phyloP scores from a whole-genome alignment of 1,140 invertebrate genomes.

The Drosophila lini region DNA sequence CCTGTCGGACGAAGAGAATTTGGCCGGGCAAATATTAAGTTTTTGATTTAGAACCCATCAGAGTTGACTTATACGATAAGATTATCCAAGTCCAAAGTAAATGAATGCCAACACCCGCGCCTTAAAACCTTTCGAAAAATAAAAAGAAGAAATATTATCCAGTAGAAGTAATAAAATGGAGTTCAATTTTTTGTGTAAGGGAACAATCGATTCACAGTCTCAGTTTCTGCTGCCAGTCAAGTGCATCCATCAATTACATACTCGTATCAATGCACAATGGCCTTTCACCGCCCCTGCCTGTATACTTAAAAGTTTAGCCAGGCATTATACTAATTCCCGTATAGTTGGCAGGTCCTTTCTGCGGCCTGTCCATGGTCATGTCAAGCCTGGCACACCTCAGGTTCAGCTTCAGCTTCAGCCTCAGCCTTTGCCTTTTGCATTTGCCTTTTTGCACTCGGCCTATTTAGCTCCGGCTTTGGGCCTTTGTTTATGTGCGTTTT shows the following conservation, averaged over 20 bases:
- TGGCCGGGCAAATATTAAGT: conserved; percentile 29
- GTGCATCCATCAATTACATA: conserved; percentile 39
- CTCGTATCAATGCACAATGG: conserved; percentile 37
- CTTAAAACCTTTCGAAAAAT: conserved; percentile 7
- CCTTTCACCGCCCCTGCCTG: conserved; percentile 9
- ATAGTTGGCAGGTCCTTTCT: conserved; percentile 40
- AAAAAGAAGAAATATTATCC: not conserved
- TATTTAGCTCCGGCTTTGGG: conserved; percentile 60
- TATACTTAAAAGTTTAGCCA: conserved; percentile 34
- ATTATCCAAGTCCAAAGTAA: conserved; percentile 11
- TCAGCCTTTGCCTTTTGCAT: conserved; percentile 23
- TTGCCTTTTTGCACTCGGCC: conserved; percentile 61
- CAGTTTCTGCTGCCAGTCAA: conserved; percentile 24
- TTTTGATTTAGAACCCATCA: conserved; percentile 43
- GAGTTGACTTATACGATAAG: conserved; percentile 8
- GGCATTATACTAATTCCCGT: conserved; percentile 42
- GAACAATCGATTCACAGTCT: conserved; percentile 5
- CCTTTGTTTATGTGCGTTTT: conserved; percentile 69
- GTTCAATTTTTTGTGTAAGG: not conserved
- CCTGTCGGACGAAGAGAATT: not conserved
- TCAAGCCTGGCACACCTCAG: conserved; percentile 40
- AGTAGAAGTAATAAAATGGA: not conserved
- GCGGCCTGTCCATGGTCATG: conserved; percentile 39
- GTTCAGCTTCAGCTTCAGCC: not conserved
- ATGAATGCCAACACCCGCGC: conserved; percentile 1